Evolutionary conservation across 1,140 invertebrate species (phyloP).

Genomic region (Palaemon carinicauda): DNA sequence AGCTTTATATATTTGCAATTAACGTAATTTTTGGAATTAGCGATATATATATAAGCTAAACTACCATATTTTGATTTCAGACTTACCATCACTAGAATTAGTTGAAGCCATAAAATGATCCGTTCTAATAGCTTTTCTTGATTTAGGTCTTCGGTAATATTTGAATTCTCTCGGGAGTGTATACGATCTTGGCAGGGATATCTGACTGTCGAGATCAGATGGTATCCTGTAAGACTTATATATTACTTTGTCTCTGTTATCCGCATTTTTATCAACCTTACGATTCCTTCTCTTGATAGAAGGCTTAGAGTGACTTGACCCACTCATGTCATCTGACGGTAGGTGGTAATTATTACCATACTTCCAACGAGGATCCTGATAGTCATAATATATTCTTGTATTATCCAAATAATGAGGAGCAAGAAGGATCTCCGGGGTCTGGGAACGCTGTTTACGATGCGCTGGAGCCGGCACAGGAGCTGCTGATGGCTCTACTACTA

Average conservation of each 20-base stretch:
- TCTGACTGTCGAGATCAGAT: constrained; percentile 78
- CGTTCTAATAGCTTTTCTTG: constrained; percentile 68
- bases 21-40: no score
- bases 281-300: constrained; percentile 45
- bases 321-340: constrained; percentile 57
- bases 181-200: constrained; percentile 82
- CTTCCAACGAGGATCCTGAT: constrained; percentile 62
- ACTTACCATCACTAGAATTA: constrained; percentile 82
- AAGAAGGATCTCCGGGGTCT: constrained; percentile 80
- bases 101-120: constrained; percentile 79
- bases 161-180: constrained; percentile 85
- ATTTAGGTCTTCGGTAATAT: constrained; percentile 74
- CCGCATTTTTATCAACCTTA: constrained; percentile 37
- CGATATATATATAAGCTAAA: no score
- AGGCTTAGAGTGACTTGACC: constrained; percentile 50
- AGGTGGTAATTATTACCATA: constrained; percentile 60
- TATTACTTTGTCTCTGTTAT: constrained; percentile 63
- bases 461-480: constrained; percentile 55
- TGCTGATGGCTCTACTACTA: constrained; percentile 44
- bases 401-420: constrained; percentile 75
- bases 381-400: constrained; percentile 64
- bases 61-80: no score
- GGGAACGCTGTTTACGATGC: constrained; percentile 66
- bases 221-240: constrained; percentile 70
- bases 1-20: no score